Percentiles rank a stretch among this genome's conserved stretches.
phyloP scores from a whole-genome alignment of 2,113 vertebrate species.

The Acanthisitta chloris region DNA sequence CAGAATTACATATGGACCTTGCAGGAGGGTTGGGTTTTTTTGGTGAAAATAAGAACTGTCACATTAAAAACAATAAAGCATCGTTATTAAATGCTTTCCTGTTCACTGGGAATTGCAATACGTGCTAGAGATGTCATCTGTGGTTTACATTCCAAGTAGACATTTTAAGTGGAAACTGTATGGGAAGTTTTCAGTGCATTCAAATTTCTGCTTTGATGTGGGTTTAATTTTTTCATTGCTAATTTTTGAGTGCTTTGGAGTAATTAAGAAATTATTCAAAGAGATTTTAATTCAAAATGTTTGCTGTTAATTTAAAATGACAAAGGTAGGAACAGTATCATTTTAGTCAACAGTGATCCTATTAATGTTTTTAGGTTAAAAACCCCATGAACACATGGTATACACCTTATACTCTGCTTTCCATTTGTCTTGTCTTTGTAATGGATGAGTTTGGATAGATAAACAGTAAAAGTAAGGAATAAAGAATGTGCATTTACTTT shows the following conservation, averaged over 20 bases:
- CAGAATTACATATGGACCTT: background rate
- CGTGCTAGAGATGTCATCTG: background rate
- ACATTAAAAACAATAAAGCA: background rate
- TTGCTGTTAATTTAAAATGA: background rate
- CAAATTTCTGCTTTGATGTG: background rate
- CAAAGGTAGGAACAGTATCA: background rate
- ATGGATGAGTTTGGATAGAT: background rate
- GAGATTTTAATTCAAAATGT: background rate
- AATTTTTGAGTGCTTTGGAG: background rate
- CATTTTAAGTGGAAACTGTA: background rate
- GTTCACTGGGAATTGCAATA: background rate
- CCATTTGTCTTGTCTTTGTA: background rate
- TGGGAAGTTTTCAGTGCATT: background rate
- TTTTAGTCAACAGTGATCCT: background rate
- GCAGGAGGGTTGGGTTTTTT: too few relatives aligned
- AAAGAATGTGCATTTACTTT: background rate
- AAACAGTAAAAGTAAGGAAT: background rate
- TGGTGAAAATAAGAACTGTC: too few relatives aligned
- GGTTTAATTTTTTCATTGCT: background rate
- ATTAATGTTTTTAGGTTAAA: background rate
- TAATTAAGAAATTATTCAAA: background rate
- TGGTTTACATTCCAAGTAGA: background rate
- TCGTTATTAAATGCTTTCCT: background rate
- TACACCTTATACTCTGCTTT: background rate
- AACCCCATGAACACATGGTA: too few relatives aligned